phyloP scores from a whole-genome alignment of 2,797 vertebrate species.

The Malurus splendens region DNA sequence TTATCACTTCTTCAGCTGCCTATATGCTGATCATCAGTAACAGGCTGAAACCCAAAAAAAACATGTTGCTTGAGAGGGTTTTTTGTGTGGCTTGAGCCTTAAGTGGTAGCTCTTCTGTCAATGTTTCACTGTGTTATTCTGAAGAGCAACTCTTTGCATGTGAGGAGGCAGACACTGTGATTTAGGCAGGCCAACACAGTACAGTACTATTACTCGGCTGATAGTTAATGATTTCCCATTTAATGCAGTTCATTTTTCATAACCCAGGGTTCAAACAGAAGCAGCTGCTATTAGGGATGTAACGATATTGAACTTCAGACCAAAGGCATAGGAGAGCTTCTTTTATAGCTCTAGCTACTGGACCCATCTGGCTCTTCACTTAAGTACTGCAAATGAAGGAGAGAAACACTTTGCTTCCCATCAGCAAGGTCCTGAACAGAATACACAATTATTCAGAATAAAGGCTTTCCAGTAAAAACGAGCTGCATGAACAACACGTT shows the following conservation, averaged over 20 bases:
- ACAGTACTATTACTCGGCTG: slow-evolving; percentile 50
- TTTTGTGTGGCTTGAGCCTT: neutral
- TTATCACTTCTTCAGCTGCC: neutral
- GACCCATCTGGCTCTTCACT: slow-evolving; percentile 56
- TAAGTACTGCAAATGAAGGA: slow-evolving; percentile 34
- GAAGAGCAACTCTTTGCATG: slow-evolving; percentile 36
- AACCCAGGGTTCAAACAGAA: slow-evolving; percentile 68
- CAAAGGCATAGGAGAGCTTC: slow-evolving; percentile 34
- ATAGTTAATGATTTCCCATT: slow-evolving; percentile 70
- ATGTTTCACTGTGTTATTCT: slow-evolving; percentile 10
- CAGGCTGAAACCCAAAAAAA: slow-evolving; percentile 12
- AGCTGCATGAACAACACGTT: neutral
- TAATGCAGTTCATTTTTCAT: slow-evolving; percentile 65
- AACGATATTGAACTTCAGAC: slow-evolving; percentile 58
- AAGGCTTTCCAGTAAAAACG: slow-evolving; percentile 54
- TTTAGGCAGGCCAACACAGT: slow-evolving; percentile 40
- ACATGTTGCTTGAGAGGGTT: neutral
- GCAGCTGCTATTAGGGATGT: slow-evolving; percentile 58
- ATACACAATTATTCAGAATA: slow-evolving; percentile 52
- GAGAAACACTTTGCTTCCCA: slow-evolving; percentile 48
- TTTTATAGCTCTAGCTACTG: slow-evolving; percentile 35
- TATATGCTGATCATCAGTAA: neutral
- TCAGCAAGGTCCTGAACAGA: slow-evolving; percentile 38
- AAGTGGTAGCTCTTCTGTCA: neutral
- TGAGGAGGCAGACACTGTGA: slow-evolving; percentile 40